These are phyloP conservation scores for Acanthiza pusilla DNA, from an alignment of 2,797 vertebrate genomes.

Conservation along the genomic window DNA sequence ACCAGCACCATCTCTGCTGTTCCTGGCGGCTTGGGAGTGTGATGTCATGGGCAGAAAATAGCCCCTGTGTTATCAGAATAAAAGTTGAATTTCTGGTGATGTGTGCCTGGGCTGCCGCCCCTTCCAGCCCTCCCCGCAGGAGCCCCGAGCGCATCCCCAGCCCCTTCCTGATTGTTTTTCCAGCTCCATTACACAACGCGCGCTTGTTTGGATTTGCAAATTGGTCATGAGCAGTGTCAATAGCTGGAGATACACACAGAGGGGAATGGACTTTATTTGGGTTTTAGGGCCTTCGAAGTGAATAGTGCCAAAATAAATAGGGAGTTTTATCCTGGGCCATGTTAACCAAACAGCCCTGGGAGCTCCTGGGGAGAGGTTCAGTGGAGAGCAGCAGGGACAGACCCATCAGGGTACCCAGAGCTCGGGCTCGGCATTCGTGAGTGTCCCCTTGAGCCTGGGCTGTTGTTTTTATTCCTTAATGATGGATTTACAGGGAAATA, in stretches of 20 bases:
- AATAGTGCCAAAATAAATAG: background rate
- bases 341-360: background rate
- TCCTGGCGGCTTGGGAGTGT: background rate
- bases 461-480: background rate
- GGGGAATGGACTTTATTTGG: slow-evolving; percentile 25
- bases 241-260: slow-evolving; percentile 13
- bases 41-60: slow-evolving; percentile 46
- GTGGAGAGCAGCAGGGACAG: background rate
- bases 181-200: slow-evolving; percentile 17
- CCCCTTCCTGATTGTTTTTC: slow-evolving; percentile 52
- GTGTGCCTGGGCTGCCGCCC: background rate
- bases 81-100: slow-evolving; percentile 7
- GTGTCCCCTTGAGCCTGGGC: background rate
- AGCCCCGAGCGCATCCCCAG: background rate
- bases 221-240: slow-evolving; percentile 26
- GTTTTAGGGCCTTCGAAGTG: background rate
- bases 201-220: slow-evolving; percentile 19
- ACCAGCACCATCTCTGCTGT: background rate
- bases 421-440: rapidly evolving
- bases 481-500: slow-evolving; percentile 22
- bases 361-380: slow-evolving; percentile 21
- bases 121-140: slow-evolving; percentile 14
- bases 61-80: slow-evolving; percentile 9
- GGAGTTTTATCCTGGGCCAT: background rate
- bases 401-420: background rate